A percentile compares a stretch with the other conserved stretches of the same genome.
Conservation (phyloP, 2,113 vertebrate species). For the Mesoclemmys tuberculata region DNA sequence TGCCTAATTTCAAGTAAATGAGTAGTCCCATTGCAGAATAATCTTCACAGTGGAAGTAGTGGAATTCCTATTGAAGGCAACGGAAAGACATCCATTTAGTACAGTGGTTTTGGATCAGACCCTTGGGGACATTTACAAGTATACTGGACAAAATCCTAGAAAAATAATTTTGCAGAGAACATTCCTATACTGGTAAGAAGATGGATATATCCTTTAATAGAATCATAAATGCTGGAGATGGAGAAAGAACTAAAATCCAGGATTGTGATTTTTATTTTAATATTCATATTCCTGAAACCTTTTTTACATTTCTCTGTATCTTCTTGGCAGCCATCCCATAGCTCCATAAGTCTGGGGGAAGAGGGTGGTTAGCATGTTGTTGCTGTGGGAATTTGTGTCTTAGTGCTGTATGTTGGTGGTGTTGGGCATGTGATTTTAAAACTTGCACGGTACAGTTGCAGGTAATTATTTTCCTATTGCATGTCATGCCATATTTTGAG, state of each 20-base stretch:
- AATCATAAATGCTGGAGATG: slow-evolving; percentile 63
- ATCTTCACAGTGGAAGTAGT: neutral
- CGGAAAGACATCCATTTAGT: neutral
- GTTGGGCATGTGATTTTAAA: slow-evolving; percentile 65
- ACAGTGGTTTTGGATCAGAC: neutral
- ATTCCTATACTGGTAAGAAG: slow-evolving; percentile 39
- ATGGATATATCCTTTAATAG: slow-evolving; percentile 68
- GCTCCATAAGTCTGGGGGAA: slow-evolving; percentile 75
- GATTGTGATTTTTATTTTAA: slow-evolving; percentile 74
- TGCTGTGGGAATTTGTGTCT: slow-evolving; percentile 72
- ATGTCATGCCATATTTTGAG: slow-evolving; percentile 44
- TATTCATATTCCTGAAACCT: slow-evolving; percentile 72
- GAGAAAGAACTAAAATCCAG: slow-evolving; percentile 45
- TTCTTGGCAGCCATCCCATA: slow-evolving; percentile 72
- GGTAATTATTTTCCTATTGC: slow-evolving; percentile 60
- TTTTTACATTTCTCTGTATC: slow-evolving; percentile 72
- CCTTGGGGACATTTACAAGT: neutral
- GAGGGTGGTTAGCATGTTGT: slow-evolving; percentile 71
- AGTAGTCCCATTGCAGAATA: neutral
- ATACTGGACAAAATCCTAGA: neutral
- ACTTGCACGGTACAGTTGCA: slow-evolving; percentile 35
- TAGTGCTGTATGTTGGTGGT: slow-evolving; percentile 54
- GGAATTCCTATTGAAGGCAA: rapidly evolving
- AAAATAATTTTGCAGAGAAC: slow-evolving; percentile 15
- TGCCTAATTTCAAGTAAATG: neutral